Conservation (phyloP, 2,113 vertebrate genomes). For the Eolophus roseicapilla region DNA sequence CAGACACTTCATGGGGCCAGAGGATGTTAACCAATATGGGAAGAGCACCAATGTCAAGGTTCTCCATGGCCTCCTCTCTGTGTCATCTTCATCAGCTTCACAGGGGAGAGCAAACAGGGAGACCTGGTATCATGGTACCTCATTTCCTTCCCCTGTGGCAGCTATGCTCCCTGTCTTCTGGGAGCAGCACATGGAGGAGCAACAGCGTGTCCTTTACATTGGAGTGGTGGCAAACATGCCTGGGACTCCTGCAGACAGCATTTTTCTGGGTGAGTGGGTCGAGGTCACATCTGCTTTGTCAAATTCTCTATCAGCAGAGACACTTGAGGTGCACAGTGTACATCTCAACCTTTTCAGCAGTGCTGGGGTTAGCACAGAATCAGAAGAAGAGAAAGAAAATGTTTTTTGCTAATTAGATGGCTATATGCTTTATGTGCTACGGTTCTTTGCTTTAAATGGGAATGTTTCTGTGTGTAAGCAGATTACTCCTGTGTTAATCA, state of each 20-base stretch:
- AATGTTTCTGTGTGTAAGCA: neutral
- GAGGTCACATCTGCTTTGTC: neutral
- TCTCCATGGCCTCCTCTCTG: neutral
- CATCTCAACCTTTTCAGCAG: neutral
- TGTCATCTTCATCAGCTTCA: neutral
- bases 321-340: fast-evolving
- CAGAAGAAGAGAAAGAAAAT: neutral
- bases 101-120: fast-evolving
- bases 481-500: neutral
- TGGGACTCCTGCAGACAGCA: fast-evolving
- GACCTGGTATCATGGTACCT: fast-evolving
- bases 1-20: neutral
- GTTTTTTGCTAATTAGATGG: neutral
- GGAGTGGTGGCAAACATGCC: neutral
- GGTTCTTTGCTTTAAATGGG: neutral
- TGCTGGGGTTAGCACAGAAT: neutral
- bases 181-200: neutral
- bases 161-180: neutral
- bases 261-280: neutral
- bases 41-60: neutral
- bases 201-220: neutral
- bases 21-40: neutral
- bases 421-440: neutral
- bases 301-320: neutral
- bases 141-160: fast-evolving